A percentile compares a stretch with the other conserved stretches of the same genome.
These are phyloP conservation scores for Julus scanicus DNA, from an alignment of 2,888 invertebrate genomes.

Conservation along the genomic window DNA sequence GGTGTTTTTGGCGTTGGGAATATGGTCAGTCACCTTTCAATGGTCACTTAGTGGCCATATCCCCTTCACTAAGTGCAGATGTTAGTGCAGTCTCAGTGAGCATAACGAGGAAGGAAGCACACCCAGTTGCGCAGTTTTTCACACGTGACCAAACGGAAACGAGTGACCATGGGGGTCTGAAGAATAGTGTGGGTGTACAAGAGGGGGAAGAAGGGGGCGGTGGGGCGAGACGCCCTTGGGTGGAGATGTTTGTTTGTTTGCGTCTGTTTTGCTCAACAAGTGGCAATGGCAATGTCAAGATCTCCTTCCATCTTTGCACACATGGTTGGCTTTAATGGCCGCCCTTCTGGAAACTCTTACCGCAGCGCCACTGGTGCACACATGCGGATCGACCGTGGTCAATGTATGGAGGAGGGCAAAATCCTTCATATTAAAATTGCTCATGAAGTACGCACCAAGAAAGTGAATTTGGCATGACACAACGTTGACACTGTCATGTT, in stretches of 20 bases:
- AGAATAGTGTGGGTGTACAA: background rate
- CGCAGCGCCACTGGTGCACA: background rate
- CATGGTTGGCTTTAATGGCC: slow-evolving; percentile 2
- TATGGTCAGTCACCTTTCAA: background rate
- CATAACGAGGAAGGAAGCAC: slow-evolving; percentile 3
- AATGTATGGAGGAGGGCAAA: background rate
- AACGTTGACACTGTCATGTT: no score
- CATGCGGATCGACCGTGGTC: background rate
- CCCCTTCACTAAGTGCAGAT: background rate
- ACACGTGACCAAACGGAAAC: slow-evolving; percentile 11
- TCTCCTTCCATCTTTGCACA: background rate
- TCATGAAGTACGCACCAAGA: no score
- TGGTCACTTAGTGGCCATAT: background rate
- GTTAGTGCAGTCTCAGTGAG: background rate
- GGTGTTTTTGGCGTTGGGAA: no score
- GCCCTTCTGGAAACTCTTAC: background rate
- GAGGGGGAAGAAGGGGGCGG: background rate
- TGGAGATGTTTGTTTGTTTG: background rate
- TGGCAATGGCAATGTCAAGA: background rate
- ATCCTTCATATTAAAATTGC: background rate
- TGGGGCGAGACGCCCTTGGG: background rate
- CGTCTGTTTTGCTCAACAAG: background rate
- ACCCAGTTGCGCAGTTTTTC: slow-evolving; percentile 3
- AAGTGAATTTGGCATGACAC: no score
- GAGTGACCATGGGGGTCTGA: background rate